These are phyloP conservation scores for Nanorana parkeri DNA, from an alignment of 2,113 vertebrate species.

Conservation along the genomic window DNA sequence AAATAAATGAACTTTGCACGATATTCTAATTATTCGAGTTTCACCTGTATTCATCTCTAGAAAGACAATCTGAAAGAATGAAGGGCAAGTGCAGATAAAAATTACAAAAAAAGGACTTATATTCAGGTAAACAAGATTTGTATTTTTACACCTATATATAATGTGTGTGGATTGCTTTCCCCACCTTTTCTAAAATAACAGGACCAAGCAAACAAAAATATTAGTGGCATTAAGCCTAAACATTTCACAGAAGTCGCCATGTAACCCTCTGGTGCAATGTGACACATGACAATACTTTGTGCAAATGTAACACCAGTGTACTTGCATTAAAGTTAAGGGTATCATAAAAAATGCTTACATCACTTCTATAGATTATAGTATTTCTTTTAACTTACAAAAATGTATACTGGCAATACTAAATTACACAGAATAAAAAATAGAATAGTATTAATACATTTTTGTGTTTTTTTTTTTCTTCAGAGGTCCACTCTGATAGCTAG, in stretches of 20 bases:
- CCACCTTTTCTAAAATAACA: slow-evolving; percentile 72
- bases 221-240: slow-evolving; percentile 66
- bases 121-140: slow-evolving; percentile 4
- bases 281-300: slow-evolving; percentile 83
- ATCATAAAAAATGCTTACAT: slow-evolving; percentile 74
- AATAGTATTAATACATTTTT: slow-evolving; percentile 78
- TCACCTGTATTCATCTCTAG: too few species aligned
- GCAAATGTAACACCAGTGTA: slow-evolving; percentile 97
- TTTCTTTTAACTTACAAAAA: slow-evolving; percentile 72
- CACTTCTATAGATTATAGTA: slow-evolving; percentile 70
- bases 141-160: neutral
- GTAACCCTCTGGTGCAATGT: slow-evolving; percentile 79
- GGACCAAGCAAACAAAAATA: slow-evolving; percentile 67
- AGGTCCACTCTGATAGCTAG: slow-evolving; percentile 1
- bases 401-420: slow-evolving; percentile 78
- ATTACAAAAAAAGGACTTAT: neutral
- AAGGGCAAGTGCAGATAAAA: neutral
- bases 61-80: too few species aligned
- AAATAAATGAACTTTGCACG: too few species aligned
- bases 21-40: too few species aligned
- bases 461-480: slow-evolving; percentile 68
- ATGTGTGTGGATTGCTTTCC: slow-evolving; percentile 42
- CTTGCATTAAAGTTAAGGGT: slow-evolving; percentile 83
- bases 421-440: slow-evolving; percentile 82
- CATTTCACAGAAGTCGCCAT: slow-evolving; percentile 74